Evolutionary conservation across 1,140 invertebrate species (phyloP), one percentile per base, ranked within the genome.

Genomic region (Mercenaria mercenaria): DNA sequence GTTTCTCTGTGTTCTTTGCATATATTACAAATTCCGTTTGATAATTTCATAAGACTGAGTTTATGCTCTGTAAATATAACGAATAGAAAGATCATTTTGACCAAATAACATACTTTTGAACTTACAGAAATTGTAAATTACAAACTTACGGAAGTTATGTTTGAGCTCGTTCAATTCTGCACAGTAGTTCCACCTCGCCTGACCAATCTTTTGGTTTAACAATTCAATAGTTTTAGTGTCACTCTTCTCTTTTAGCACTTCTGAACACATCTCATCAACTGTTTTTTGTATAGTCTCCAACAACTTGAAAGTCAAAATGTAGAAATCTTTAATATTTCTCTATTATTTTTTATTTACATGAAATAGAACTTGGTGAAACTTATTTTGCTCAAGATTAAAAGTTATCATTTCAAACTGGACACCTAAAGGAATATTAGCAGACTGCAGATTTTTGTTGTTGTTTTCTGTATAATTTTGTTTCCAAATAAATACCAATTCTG

Each of bases 141-240:
- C 50, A 0, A 79, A 92, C 93, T 93, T 92, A 96, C 97, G 96
- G 67, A 96, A 95, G 93, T 97, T 97, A 87, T 97, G 96, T 92
- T 97, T 97, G 1, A 97, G 94, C 94, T 97, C 97, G 0, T 96
- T 93, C 47, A 97, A 93, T 93, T 97, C 97, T 88, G 97, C 96
- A 74, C 96, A 95, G 92, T 97, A 97, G 86, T 96, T 96, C 96
- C 97, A 97, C 91, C 97, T 97, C 59, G 97, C 94, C 23, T 96
- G 96, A 92, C 98, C 97, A 23, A 97, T 96, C 93, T 98, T 52
- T 41, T 74, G 37, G n/a, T 81, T 97, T 29, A 97, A 92, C 89
- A 97, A 96, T 95, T 96, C 0, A 97, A 97, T n/a, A 34, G 56
- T 85, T 23, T 59, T 74, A 29, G 39, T 87, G 37, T 61, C 34